These are phyloP conservation scores for Hololepta plana DNA, from an alignment of 2,888 invertebrate species.

Conservation along the genomic window DNA sequence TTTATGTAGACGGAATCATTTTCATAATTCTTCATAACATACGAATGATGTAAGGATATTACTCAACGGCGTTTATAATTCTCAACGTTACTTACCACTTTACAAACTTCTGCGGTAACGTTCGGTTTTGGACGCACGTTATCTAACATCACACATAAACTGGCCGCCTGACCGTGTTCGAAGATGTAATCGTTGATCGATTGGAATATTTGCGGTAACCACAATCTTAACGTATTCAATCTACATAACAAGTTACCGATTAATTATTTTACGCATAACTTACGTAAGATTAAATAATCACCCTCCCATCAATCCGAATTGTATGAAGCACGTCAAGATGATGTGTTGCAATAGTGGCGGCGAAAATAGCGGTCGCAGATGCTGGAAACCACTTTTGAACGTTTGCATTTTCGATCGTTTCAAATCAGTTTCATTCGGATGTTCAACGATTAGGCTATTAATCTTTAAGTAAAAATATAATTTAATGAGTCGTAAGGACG, in stretches of 20 bases:
- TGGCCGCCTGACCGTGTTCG: slow-evolving; percentile 17
- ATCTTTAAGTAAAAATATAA: slow-evolving; percentile 3
- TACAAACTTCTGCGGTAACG: slow-evolving; percentile 16
- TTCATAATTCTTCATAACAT: slow-evolving; percentile 15
- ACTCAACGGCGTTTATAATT: too few species aligned
- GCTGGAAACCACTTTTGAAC: slow-evolving; percentile 37
- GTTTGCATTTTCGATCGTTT: slow-evolving; percentile 25
- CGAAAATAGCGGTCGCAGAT: slow-evolving; percentile 44
- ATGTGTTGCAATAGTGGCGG: slow-evolving; percentile 42
- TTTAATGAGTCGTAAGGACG: background rate
- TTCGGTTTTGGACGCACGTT: slow-evolving; percentile 21
- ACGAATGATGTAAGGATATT: slow-evolving; percentile 8
- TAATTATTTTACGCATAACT: background rate
- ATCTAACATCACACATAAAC: slow-evolving; percentile 31
- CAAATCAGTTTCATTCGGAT: slow-evolving; percentile 9
- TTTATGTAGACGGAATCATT: slow-evolving; percentile 40
- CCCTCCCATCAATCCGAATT: slow-evolving; percentile 49
- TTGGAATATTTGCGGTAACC: slow-evolving; percentile 74
- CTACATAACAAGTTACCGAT: slow-evolving; percentile 21
- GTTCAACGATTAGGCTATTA: too few species aligned
- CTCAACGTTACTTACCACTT: slow-evolving; percentile 17
- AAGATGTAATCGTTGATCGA: slow-evolving; percentile 33
- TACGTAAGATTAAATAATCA: slow-evolving; percentile 19
- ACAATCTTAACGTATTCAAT: slow-evolving; percentile 62
- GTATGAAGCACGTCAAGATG: slow-evolving; percentile 41